Conservation (phyloP, 2,113 vertebrate species). For the Platycercus adscitus region DNA sequence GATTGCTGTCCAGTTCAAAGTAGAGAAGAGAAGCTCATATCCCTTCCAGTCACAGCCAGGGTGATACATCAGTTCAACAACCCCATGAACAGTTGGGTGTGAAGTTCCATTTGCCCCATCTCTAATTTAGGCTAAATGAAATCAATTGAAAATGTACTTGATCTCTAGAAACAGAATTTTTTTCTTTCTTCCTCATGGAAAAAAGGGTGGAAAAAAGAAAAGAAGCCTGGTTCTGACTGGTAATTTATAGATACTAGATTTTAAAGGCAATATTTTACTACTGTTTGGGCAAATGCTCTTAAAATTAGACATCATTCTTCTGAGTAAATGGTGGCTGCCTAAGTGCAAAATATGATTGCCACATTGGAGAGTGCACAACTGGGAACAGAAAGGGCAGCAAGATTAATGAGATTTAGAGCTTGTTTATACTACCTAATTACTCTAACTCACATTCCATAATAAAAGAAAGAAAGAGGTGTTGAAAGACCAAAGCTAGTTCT, state of each 20-base stretch:
- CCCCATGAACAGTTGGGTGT: neutral
- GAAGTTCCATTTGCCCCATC: neutral
- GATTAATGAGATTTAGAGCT: conserved; percentile 39
- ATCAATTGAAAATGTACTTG: neutral
- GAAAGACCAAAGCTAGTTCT: conserved; percentile 36
- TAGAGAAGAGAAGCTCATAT: neutral
- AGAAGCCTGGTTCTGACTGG: neutral
- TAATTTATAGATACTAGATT: neutral
- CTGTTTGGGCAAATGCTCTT: neutral
- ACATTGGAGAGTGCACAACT: neutral
- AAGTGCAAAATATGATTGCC: neutral
- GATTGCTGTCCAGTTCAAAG: conserved; percentile 3
- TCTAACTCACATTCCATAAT: conserved; percentile 20
- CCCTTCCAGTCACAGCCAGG: neutral
- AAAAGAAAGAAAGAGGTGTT: conserved; percentile 36
- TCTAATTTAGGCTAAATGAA: neutral
- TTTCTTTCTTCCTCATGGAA: neutral
- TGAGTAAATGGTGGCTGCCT: neutral
- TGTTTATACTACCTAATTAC: conserved; percentile 27
- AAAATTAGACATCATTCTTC: neutral
- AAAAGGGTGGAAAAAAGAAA: neutral
- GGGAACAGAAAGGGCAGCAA: conserved; percentile 12
- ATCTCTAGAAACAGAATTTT: neutral
- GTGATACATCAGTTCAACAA: neutral
- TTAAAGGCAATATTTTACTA: neutral